A percentile compares a stretch with the other conserved stretches of the same genome.
Evolutionary conservation across 2,888 invertebrate genomes (phyloP).

Genomic region (Caenorhabditis sp.): DNA sequence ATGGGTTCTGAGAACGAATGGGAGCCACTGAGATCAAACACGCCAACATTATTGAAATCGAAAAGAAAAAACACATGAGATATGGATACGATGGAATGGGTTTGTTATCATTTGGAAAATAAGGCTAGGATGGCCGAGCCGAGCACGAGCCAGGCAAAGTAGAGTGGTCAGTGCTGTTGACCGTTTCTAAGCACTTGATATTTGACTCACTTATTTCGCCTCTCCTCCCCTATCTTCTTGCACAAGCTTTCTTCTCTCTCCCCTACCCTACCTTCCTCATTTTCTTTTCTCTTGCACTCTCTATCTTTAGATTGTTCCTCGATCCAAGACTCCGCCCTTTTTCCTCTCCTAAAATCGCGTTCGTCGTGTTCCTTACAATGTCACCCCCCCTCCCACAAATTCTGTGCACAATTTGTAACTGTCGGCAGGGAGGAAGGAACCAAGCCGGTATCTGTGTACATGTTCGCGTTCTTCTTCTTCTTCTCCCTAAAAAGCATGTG

Average conservation of each 20-base stretch:
- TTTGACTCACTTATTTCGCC: conserved; percentile 63
- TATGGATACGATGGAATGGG: conserved; percentile 18
- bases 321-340: conserved; percentile 34
- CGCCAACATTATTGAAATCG: background rate
- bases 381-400: conserved; percentile 38
- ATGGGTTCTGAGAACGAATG: no score
- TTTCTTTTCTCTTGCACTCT: conserved; percentile 11
- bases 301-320: conserved; percentile 58
- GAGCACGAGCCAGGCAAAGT: conserved; percentile 57
- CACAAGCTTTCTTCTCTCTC: conserved; percentile 38
- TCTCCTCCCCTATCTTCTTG: conserved; percentile 51
- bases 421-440: conserved; percentile 15
- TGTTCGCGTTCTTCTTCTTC: conserved; percentile 14
- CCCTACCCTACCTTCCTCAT: background rate
- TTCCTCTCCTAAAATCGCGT: conserved; percentile 38
- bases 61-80: conserved; percentile 17
- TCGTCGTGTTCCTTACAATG: conserved; percentile 40
- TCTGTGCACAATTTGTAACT: conserved; percentile 60
- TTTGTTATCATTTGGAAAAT: conserved; percentile 57
- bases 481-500: conserved; percentile 46
- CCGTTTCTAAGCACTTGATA: conserved; percentile 69
- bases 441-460: conserved; percentile 52
- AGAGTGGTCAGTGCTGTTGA: conserved; percentile 67
- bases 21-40: conserved; percentile 8
- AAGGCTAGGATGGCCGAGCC: conserved; percentile 46